Conservation (phyloP, 1,140 invertebrate species). For the Sweltsa coloradensis region DNA sequence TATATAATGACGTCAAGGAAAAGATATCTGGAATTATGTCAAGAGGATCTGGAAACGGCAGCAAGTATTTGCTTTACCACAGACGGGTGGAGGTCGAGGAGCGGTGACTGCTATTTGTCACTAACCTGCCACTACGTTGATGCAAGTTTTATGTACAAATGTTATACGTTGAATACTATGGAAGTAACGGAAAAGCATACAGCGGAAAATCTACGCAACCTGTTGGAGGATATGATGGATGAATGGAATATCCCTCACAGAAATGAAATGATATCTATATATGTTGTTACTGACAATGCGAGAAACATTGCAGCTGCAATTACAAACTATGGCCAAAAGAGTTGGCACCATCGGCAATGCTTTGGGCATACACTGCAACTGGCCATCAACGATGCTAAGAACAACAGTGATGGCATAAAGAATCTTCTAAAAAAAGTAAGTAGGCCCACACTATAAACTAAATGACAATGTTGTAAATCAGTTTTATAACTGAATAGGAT, state of each 20-base stretch:
- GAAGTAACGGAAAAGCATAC: constrained; percentile 7
- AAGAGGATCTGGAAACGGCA: constrained; percentile 8
- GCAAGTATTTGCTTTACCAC: constrained; percentile 7
- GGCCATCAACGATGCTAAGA: constrained; percentile 4
- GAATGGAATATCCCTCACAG: constrained; percentile 8
- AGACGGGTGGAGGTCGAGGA: constrained; percentile 11
- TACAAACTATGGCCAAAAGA: background rate
- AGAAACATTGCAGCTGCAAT: constrained; percentile 6
- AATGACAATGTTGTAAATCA: too few relatives aligned
- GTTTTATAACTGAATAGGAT: too few relatives aligned
- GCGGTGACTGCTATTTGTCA: constrained; percentile 9
- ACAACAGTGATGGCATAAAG: background rate
- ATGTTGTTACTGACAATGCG: constrained; percentile 11
- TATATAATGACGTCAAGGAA: constrained; percentile 10
- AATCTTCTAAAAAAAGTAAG: background rate
- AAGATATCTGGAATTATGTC: constrained; percentile 7
- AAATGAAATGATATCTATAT: constrained; percentile 5
- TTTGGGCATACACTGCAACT: constrained; percentile 15
- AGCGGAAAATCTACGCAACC: constrained; percentile 5
- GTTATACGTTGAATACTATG: constrained; percentile 2
- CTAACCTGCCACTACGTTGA: constrained; percentile 8
- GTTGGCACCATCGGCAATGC: constrained; percentile 4
- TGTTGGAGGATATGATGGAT: constrained; percentile 1
- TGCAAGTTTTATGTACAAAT: constrained; percentile 3
- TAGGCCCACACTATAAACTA: too few relatives aligned